Evolutionary conservation across 2,797 vertebrate genomes (phyloP), one percentile per base, ranked within the genome.

Genomic region (Eremophila alpestris): DNA sequence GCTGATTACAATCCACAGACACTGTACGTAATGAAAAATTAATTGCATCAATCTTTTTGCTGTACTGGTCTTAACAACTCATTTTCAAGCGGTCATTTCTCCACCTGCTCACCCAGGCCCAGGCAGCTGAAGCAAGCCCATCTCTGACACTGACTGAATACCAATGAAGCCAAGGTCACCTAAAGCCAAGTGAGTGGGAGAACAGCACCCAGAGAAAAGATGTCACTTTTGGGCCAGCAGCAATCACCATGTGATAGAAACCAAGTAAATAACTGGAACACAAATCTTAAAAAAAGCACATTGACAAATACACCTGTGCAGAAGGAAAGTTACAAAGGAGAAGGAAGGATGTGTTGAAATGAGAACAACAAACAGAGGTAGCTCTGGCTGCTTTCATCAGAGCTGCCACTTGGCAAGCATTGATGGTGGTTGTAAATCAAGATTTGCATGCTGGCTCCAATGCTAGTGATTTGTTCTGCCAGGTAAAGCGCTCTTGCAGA

Each of bases 21-120:
- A 95, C 94, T 96, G 96, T 95, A 95, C 16, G 45, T 98, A 98
- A 98, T 98, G 98, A 98, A 98, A 98, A 98, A 98, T 98, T 98
- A 98, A 98, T 98, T 98, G 96, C 97, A 97, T 98, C 98, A 98
- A 97, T 98, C 98, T 98, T 98, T 98, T 98, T 97, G 96, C 97
- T 98, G 97, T 98, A 97, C 96, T 96, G 91, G 97, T 97, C 96
- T 98, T 97, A 98, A 98, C 98, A 98, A 98, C 97, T 98, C 97
- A 98, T 99, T 98, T 98, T 97, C 97, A 96, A 92, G 94, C 85
- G 97, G 98, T 98, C 98, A 98, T 97, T 98, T 97, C 96, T 92
- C 97, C 98, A 98, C 98, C 98, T 98, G 98, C 98, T 98, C 97
- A 96, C 96, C 38, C 11, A 70, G 83, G 92, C 88, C 83, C 80